Evolutionary conservation across 1,140 invertebrate genomes (phyloP).

Genomic region (Bombus soroeensis): DNA sequence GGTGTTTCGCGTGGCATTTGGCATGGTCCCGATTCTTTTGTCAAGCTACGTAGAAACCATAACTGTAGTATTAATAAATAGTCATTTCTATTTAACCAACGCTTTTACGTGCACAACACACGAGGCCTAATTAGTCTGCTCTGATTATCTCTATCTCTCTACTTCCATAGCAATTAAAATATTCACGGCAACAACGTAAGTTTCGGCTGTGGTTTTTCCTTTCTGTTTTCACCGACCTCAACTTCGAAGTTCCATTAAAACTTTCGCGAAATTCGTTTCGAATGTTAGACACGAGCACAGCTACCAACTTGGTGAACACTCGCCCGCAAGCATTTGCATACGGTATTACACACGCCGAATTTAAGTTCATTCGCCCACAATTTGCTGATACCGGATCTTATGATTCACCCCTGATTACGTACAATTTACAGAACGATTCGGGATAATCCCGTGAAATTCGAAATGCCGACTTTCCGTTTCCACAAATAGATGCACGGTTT

Average conservation of each 20-base stretch:
- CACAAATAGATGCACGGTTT: not conserved
- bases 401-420: not conserved
- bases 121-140: no score
- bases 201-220: not conserved
- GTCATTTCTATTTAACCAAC: not conserved
- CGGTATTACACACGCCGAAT: conserved; percentile 30
- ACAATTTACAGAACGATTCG: not conserved
- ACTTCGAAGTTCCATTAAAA: conserved; percentile 46
- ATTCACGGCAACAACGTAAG: conserved; percentile 26
- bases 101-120: not conserved
- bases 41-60: not conserved
- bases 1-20: conserved; percentile 6
- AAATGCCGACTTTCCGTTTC: not conserved
- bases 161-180: conserved; percentile 25
- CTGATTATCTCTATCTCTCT: not conserved
- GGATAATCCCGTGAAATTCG: not conserved
- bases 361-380: conserved; percentile 23
- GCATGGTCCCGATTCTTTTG: conserved; percentile 11
- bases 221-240: conserved; percentile 17
- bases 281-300: conserved; percentile 44
- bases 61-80: not conserved
- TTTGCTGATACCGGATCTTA: conserved; percentile 11
- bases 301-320: conserved; percentile 19
- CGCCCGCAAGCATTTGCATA: conserved; percentile 31
- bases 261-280: conserved; percentile 38